Percentiles rank a stretch among this genome's conserved stretches.
These are phyloP conservation scores for Tragelaphus strepsiceros DNA, from an alignment of 2,113 vertebrate genomes.

Conservation along the genomic window DNA sequence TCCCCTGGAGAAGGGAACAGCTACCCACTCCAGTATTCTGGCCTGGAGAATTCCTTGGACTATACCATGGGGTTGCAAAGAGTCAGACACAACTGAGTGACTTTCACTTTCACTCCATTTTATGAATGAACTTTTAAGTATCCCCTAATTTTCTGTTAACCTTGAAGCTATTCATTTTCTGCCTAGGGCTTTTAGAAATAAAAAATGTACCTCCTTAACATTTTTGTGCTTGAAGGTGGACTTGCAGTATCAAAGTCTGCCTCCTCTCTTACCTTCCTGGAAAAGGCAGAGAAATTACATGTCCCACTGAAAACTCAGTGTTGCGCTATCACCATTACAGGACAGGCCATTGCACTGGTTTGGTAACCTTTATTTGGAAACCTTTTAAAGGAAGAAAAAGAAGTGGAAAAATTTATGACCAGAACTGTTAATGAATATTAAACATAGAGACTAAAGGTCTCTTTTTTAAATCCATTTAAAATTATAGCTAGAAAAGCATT, in stretches of 20 bases:
- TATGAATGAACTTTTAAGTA: slow-evolving; percentile 31
- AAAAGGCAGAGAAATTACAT: not conserved
- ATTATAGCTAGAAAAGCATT: not conserved
- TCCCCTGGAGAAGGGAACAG: not conserved
- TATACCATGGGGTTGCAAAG: not conserved
- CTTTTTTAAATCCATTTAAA: not conserved
- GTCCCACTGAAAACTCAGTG: not conserved
- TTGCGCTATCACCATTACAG: not conserved
- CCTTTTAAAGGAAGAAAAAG: not conserved
- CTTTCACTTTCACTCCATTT: not conserved
- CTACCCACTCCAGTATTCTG: not conserved
- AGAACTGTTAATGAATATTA: not conserved
- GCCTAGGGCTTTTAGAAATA: not conserved
- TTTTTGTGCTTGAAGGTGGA: not conserved
- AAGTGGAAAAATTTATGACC: not conserved
- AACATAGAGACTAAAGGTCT: not conserved
- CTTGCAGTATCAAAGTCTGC: not conserved
- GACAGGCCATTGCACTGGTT: not conserved
- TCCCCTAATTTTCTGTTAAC: slow-evolving; percentile 27
- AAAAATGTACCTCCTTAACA: not conserved
- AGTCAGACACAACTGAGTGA: not conserved
- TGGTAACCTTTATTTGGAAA: not conserved
- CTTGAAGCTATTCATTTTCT: slow-evolving; percentile 33
- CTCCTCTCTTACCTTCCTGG: not conserved
- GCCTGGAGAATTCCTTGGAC: not conserved